Evolutionary conservation across 2,888 invertebrate species (phyloP), one percentile per base, ranked within the genome.

Genomic region (Himalopsyche japonica): DNA sequence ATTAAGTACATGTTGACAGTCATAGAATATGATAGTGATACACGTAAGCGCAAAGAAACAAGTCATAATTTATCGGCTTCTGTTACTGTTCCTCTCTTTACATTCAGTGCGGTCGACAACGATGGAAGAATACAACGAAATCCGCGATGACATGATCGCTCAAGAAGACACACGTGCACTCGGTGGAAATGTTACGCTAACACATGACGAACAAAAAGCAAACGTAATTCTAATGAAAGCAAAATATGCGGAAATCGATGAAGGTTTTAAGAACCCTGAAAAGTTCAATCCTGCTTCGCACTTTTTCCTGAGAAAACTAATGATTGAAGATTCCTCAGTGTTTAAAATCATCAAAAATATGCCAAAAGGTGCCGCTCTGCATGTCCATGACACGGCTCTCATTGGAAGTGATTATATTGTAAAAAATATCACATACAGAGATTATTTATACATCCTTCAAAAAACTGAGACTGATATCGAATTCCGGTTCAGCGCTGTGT

Each of bases 331-430:
- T 0, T 95, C 96, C 0, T 91, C 93, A 85, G 94, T 96, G 0
- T 96, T 94, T 88, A 89, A 93, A 87, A 92, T 96, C 7, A 93
- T 97, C 12, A 91, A 93, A 86, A 90, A 90, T 47, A 93, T 97
- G 92, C 97, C 97, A 0, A 97, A 97, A 90, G 97, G 96, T 5
- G 95, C 93, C 0, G 93, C 94, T 0, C 89, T 96, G 15, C 96
- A 96, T 89, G 91, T 94, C 0, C 96, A 96, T 88, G 94, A 95
- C 87, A 93, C 94, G 84, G 94, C 94, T 0, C 90, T 95, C 0
- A 91, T 93, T 27, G 94, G 94, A 7, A 91, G 93, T 0, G 94
- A 95, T 86, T 95, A 93, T 87, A 87, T 95, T 0, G 88, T 95
- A 49, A 82, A 89, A 3, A 93, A 94, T 70, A 88, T 96, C 43